These are phyloP conservation scores for Aleiodes leptofemur DNA, from an alignment of 2,888 invertebrate genomes.

Conservation along the genomic window DNA sequence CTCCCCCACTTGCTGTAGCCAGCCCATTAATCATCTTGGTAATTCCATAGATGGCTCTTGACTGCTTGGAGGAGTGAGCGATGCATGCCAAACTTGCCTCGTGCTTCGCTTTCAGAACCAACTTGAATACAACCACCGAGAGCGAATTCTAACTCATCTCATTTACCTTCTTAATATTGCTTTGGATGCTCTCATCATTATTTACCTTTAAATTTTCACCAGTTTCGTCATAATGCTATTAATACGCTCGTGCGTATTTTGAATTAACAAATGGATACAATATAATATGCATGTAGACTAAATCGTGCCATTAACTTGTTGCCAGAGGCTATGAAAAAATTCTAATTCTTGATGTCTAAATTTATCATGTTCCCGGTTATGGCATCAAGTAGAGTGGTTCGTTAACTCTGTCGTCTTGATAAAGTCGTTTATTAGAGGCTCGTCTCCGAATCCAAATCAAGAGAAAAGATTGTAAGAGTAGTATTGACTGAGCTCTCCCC, in stretches of 20 bases:
- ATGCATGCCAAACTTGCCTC: conserved; percentile 71
- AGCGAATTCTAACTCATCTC: conserved; percentile 24
- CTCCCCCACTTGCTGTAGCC: conserved; percentile 52
- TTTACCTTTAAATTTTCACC: neutral
- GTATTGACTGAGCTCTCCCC: conserved; percentile 24
- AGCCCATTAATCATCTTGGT: conserved; percentile 74
- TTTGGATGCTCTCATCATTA: conserved; percentile 1
- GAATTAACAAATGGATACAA: neutral
- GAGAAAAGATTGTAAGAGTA: conserved; percentile 24
- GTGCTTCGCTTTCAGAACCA: conserved; percentile 65
- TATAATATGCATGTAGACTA: conserved; percentile 19
- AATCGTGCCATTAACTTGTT: conserved; percentile 40
- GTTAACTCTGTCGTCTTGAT: conserved; percentile 44
- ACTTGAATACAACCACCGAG: conserved; percentile 16
- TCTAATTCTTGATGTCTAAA: conserved; percentile 25
- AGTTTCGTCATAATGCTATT: neutral
- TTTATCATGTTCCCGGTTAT: conserved; percentile 22
- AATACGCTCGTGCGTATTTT: neutral
- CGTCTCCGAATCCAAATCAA: conserved; percentile 40
- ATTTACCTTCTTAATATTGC: conserved; percentile 26
- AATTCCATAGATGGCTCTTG: conserved; percentile 74
- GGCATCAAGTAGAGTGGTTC: conserved; percentile 32
- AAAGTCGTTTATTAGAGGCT: conserved; percentile 48
- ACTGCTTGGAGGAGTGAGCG: conserved; percentile 70
- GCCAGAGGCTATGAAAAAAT: conserved; percentile 4